These are phyloP conservation scores for Macrosoma leucophasiata DNA, from an alignment of 2,888 invertebrate species.

Conservation along the genomic window DNA sequence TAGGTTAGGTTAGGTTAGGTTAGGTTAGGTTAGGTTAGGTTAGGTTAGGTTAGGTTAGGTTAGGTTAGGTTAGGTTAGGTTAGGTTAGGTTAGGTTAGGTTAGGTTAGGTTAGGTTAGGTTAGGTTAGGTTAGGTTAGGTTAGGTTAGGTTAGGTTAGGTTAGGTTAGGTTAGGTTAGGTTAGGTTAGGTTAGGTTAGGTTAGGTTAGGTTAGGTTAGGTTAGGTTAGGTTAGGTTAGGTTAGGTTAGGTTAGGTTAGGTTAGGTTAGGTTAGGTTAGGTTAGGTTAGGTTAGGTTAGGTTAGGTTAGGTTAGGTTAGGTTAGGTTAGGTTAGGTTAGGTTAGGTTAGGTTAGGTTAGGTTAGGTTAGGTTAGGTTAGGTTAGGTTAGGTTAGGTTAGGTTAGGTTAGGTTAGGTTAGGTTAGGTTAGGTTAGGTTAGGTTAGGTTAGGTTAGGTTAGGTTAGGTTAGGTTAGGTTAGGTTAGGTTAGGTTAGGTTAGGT, in stretches of 20 bases:
- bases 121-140: constrained; percentile 24
- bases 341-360: constrained; percentile 11
- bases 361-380: constrained; percentile 13
- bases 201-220: constrained; percentile 17
- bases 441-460: constrained; percentile 11
- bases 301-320: constrained; percentile 12
- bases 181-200: constrained; percentile 19
- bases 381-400: constrained; percentile 10
- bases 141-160: constrained; percentile 21
- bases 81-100: constrained; percentile 23
- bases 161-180: constrained; percentile 20
- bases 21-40: constrained; percentile 20
- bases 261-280: constrained; percentile 16
- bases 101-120: constrained; percentile 23
- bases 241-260: constrained; percentile 16
- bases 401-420: constrained; percentile 10
- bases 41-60: constrained; percentile 26
- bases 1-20: constrained; percentile 25
- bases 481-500: constrained; percentile 15
- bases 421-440: constrained; percentile 13
- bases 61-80: constrained; percentile 23
- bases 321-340: constrained; percentile 11
- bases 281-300: constrained; percentile 11
- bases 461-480: constrained; percentile 14
- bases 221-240: constrained; percentile 15